These are phyloP conservation scores for Emys orbicularis DNA, from an alignment of 2,797 vertebrate genomes.

Conservation along the genomic window DNA sequence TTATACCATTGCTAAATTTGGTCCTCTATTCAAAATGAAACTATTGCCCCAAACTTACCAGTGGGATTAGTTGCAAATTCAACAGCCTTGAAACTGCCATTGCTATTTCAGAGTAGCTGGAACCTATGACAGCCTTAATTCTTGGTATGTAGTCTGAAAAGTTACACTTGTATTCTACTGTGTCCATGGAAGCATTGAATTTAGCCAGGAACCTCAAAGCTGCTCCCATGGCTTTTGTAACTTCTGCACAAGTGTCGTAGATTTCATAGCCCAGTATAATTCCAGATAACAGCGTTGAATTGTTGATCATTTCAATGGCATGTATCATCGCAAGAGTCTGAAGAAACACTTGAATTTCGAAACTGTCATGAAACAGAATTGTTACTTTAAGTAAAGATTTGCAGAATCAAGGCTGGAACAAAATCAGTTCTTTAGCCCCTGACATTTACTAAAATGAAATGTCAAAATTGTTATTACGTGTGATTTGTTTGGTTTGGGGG, in stretches of 20 bases:
- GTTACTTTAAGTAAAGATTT: background rate
- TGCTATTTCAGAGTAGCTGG: conserved; percentile 85
- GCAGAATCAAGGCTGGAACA: background rate
- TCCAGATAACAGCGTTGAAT: conserved; percentile 81
- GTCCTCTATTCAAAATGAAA: background rate
- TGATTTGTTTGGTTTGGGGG: background rate
- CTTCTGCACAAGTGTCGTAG: conserved; percentile 88
- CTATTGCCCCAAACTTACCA: conserved; percentile 77
- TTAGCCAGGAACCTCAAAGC: conserved; percentile 81
- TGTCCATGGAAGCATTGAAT: conserved; percentile 68
- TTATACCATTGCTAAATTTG: background rate
- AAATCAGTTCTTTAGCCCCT: background rate
- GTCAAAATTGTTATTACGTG: background rate
- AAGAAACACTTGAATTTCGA: conserved; percentile 79
- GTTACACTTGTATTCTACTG: conserved; percentile 77
- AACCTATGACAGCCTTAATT: conserved; percentile 85
- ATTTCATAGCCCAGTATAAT: conserved; percentile 88
- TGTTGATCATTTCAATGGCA: conserved; percentile 87
- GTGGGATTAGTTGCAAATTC: conserved; percentile 88
- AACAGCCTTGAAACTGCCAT: conserved; percentile 88
- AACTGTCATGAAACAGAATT: conserved; percentile 77
- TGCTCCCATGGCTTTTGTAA: conserved; percentile 85
- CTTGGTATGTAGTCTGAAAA: conserved; percentile 76
- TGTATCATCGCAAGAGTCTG: conserved; percentile 88
- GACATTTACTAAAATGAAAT: background rate